Percentiles rank a stretch among this genome's conserved stretches.
These are phyloP conservation scores for Aphodius sticticus DNA, from an alignment of 2,888 invertebrate species.

Conservation along the genomic window DNA sequence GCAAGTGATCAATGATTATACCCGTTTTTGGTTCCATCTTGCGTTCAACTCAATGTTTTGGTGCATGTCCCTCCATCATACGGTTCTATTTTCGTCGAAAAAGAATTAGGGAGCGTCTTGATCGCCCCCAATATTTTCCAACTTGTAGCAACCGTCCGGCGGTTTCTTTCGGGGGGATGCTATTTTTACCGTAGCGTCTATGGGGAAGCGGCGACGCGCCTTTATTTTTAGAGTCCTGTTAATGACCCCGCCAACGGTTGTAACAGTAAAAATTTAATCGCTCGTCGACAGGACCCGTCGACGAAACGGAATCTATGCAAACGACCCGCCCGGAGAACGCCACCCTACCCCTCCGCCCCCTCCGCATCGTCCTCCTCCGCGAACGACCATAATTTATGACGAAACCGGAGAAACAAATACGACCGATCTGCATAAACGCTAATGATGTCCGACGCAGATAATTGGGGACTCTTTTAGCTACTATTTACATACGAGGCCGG, in stretches of 20 bases:
- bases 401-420: constrained; percentile 24
- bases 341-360: not conserved
- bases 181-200: not conserved
- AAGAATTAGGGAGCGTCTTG: not conserved
- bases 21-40: too few species aligned
- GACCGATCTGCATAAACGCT: constrained; percentile 30
- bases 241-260: not conserved
- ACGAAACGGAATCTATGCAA: not conserved
- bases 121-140: not conserved
- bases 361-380: not conserved
- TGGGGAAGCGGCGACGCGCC: not conserved
- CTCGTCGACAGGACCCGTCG: not conserved
- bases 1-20: too few species aligned
- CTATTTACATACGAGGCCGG: constrained; percentile 29
- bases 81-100: not conserved
- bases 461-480: constrained; percentile 28
- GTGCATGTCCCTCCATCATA: not conserved
- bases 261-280: constrained; percentile 4
- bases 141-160: not conserved
- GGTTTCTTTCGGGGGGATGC: not conserved
- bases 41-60: too few species aligned
- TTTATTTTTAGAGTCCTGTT: not conserved
- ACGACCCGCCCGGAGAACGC: not conserved
- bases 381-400: constrained; percentile 17
- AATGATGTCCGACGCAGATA: constrained; percentile 31